Evolutionary conservation across 2,797 vertebrate genomes (phyloP), one percentile per base, ranked within the genome.

Genomic region (Atherinosoma microstoma): DNA sequence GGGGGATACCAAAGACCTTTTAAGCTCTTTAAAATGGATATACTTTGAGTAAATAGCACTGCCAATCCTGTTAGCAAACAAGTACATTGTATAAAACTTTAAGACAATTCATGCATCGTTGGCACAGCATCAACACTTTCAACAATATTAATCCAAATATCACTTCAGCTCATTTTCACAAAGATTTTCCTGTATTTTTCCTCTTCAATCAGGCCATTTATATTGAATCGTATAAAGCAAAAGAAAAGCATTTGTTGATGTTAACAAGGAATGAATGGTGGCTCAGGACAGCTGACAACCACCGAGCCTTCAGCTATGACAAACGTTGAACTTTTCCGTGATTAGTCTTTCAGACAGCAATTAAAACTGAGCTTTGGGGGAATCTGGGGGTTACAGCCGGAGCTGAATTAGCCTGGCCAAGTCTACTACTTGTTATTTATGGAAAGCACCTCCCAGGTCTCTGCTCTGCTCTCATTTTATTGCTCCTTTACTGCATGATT

Each of bases 391-490:
- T 67, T 13, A 59, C 62, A 66, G 53, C 66, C 22, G 1, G 35
- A 3, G 7, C 49, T 20, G 30, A 32, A 67, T 7, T 40, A 65
- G 30, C 34, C 67, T 24, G 35, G 61, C 54, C 0, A 15, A 58
- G 29, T 15, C 64, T 22, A 35, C 3, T 38, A 59, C 78, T 59
- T 54, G 36, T 61, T 22, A 22, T 60, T 71, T 40, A 30, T 66
- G 29, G 24, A 47, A 61, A 58, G 18, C 47, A 69, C 73, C 73
- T 76, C 12, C 27, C 6, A 34, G 67, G 71, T 1, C 40, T 70
- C 29, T n/a, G 60, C 57, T 42, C 57, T 36, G 18, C 61, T 67
- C 69, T 76, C 27, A 2, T 20, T 83, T 68, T 69, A 82, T 76
- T n/a, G 58, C 40, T 34, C 58, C 6, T 64, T 49, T 78, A 40